Conservation (phyloP, 2,888 invertebrate genomes). For the Meandrusa payeni region DNA sequence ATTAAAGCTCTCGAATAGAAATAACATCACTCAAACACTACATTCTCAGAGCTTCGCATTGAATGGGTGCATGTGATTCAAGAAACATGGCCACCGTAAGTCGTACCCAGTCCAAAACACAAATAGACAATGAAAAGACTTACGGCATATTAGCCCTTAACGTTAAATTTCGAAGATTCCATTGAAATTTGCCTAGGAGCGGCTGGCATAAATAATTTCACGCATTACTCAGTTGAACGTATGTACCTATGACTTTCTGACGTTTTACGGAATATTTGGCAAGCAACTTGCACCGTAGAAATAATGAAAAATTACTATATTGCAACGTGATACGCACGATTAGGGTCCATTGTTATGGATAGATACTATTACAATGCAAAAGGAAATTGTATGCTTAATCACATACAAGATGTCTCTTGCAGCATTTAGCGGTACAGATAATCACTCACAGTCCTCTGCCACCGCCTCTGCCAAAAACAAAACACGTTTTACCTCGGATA, state of each 20-base stretch:
- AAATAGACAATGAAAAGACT: constrained; percentile 68
- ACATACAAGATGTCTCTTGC: constrained; percentile 85
- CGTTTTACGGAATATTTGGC: constrained; percentile 81
- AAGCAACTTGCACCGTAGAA: constrained; percentile 71
- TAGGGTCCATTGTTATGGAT: constrained; percentile 43
- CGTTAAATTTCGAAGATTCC: constrained; percentile 63
- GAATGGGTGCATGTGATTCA: constrained; percentile 73
- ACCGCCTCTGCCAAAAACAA: constrained; percentile 78
- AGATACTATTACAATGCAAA: constrained; percentile 49
- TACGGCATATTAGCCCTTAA: constrained; percentile 51
- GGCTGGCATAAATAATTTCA: constrained; percentile 74
- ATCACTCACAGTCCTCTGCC: constrained; percentile 78
- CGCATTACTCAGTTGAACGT: constrained; percentile 76
- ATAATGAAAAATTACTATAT: constrained; percentile 54
- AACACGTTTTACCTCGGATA: constrained; percentile 93
- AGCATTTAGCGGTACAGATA: constrained; percentile 82
- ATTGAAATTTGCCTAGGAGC: constrained; percentile 61
- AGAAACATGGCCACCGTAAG: constrained; percentile 77
- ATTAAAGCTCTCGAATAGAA: constrained; percentile 56
- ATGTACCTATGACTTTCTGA: constrained; percentile 80
- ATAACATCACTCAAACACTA: constrained; percentile 57
- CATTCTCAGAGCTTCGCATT: constrained; percentile 56
- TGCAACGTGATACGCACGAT: constrained; percentile 57
- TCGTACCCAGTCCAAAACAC: constrained; percentile 65
- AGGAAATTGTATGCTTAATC: constrained; percentile 63